Base-by-base conservation (phyloP, 2,113 vertebrate species). In the Hemichromis elongatus region DNA sequence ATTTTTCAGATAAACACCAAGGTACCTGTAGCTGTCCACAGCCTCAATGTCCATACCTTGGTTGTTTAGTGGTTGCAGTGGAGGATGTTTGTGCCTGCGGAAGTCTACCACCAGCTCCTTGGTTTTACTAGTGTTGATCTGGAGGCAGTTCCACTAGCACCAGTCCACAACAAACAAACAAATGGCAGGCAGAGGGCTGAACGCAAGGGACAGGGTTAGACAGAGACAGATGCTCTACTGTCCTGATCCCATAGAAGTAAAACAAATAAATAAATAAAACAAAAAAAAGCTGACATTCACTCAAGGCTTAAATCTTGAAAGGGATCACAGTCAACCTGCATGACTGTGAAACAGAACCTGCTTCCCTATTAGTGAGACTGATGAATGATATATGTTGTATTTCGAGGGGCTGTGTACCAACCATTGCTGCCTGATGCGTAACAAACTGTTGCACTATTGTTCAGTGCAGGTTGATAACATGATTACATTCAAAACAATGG, bases 391-490 rank as follows among this genome's bases (percentile, higher is more conserved):
- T 75, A 75, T 12, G 9, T 42, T 30, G 70, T 30, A 50, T 50
- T 50, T 13, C 28, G 47, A 75, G 70, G 30, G 45, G 52, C 42
- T 73, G 21, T 26, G 9, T 40, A 75, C 28, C 45, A 30, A 86
- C 82, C 86, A 82, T 55, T 89, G 63, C 42, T 53, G 42, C 68
- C 81, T 79, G 59, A 88, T 88, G 50, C 24, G 33, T 50, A 30
- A 81, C 63, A 30, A 80, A 77, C 50, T 56, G 86, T 45, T 73
- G 42, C 68, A 9, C 26, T 30, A 19, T 28, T 73, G 42, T 12
- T 50, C 47, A 19, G 26, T 47, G 37, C 13, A 79, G 5, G 83
- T 79, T 79, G 82, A 79, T 81, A 83, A 61, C 70, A 63, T 79
- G 37, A 57, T 55, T 87, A 77, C 83, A 84, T 35, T 61, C 59